A percentile compares a stretch with the other conserved stretches of the same genome.
Evolutionary conservation across 2,888 invertebrate species (phyloP).

Genomic region (Tachina lurida): DNA sequence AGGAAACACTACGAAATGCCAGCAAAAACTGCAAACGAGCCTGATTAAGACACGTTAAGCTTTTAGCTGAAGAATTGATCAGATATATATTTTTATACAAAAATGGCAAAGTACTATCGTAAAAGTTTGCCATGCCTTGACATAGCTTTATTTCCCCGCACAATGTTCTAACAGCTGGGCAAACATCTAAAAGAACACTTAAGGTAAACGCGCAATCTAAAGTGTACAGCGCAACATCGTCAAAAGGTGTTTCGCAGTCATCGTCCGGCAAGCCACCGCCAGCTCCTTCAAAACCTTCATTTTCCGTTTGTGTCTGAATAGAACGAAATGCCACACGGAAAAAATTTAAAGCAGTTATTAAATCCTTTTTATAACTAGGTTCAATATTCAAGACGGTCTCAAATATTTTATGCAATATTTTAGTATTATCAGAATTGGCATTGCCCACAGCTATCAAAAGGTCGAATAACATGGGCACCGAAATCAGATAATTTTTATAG

Average conservation of each 20-base stretch:
- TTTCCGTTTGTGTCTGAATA: constrained; percentile 80
- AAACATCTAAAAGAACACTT: constrained; percentile 87
- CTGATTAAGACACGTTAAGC: constrained; percentile 80
- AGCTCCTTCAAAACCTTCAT: constrained; percentile 79
- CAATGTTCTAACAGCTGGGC: constrained; percentile 84
- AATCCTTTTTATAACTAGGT: constrained; percentile 86
- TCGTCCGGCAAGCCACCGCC: constrained; percentile 76
- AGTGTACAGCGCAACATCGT: constrained; percentile 87
- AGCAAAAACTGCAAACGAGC: constrained; percentile 83
- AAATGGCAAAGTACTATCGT: constrained; percentile 89
- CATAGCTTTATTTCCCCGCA: constrained; percentile 86
- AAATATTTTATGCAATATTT: constrained; percentile 86
- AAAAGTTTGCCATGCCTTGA: constrained; percentile 88
- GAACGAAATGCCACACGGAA: constrained; percentile 83
- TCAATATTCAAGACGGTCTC: constrained; percentile 85
- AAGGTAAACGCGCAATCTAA: constrained; percentile 89
- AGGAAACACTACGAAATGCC: constrained; percentile 82
- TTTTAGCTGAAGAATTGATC: constrained; percentile 77
- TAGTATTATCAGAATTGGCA: constrained; percentile 86
- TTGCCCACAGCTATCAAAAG: constrained; percentile 89
- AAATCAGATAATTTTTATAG: constrained; percentile 91
- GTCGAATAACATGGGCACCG: constrained; percentile 92
- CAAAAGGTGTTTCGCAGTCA: constrained; percentile 82
- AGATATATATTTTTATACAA: constrained; percentile 86
- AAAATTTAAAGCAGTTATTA: constrained; percentile 84